Evolutionary conservation across 2,888 invertebrate genomes (phyloP).

Genomic region (Cerceris ruficornis): DNA sequence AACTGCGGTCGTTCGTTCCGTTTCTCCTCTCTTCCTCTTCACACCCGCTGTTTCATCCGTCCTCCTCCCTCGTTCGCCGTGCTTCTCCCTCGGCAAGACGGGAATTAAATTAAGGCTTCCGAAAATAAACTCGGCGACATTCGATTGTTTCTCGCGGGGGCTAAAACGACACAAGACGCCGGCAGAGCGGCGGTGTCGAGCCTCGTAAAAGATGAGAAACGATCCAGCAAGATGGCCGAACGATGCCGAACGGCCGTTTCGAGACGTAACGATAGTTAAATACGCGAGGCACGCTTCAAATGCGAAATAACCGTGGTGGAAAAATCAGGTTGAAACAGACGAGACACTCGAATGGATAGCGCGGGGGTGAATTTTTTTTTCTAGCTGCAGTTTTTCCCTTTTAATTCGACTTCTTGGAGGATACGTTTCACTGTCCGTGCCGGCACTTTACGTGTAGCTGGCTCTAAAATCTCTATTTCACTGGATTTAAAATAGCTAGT

Average conservation of each 20-base stretch:
- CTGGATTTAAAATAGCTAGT: too few species aligned
- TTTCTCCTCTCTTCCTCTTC: slow-evolving; percentile 43
- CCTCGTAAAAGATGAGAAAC: slow-evolving; percentile 77
- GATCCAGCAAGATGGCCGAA: slow-evolving; percentile 72
- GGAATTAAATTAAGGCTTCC: slow-evolving; percentile 79
- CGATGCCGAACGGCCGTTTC: slow-evolving; percentile 50
- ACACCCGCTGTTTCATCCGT: slow-evolving; percentile 55
- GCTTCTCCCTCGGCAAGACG: slow-evolving; percentile 47
- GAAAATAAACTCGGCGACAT: slow-evolving; percentile 78
- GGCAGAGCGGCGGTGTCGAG: slow-evolving; percentile 59
- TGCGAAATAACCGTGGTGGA: background rate
- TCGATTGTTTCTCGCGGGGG: slow-evolving; percentile 72
- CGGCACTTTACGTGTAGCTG: too few species aligned
- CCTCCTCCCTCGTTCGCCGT: slow-evolving; percentile 11
- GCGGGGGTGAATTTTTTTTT: too few species aligned
- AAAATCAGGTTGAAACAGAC: too few species aligned
- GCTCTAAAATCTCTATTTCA: too few species aligned
- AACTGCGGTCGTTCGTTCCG: slow-evolving; percentile 58
- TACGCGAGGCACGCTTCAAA: background rate
- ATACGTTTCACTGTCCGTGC: too few species aligned
- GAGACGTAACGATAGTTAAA: background rate
- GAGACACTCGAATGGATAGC: too few species aligned
- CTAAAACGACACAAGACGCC: slow-evolving; percentile 62
- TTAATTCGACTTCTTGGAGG: too few species aligned
- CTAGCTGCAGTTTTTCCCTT: too few species aligned